Conservation (phyloP, 2,888 invertebrate species). For the Druceiella hillmani region DNA sequence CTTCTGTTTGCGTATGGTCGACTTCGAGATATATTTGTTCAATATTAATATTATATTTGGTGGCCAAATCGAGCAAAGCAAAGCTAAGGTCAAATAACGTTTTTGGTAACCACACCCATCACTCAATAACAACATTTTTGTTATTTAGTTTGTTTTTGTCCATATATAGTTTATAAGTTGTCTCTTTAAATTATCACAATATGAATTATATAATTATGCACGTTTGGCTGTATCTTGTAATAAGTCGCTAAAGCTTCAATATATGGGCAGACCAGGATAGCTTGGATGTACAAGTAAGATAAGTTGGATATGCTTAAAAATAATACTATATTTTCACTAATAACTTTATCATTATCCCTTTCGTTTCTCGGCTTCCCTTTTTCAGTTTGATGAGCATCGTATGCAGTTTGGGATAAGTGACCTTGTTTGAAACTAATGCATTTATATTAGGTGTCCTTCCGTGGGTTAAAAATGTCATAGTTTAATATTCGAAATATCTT, state of each 20-base stretch:
- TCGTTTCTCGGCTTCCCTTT: too few species aligned
- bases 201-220: slow-evolving; percentile 13
- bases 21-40: slow-evolving; percentile 16
- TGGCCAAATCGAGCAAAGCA: slow-evolving; percentile 13
- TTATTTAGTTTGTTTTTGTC: slow-evolving; percentile 12
- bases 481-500: too few species aligned
- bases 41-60: slow-evolving; percentile 12
- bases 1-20: slow-evolving; percentile 15
- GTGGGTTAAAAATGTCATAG: too few species aligned
- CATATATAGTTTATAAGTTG: slow-evolving; percentile 14
- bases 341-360: slow-evolving; percentile 1
- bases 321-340: not conserved
- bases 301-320: not conserved
- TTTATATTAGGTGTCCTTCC: too few species aligned
- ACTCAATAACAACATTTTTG: slow-evolving; percentile 12
- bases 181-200: slow-evolving; percentile 14
- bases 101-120: slow-evolving; percentile 14
- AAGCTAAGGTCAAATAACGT: slow-evolving; percentile 11
- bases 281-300: too few species aligned
- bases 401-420: too few species aligned
- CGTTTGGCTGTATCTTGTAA: slow-evolving; percentile 15
- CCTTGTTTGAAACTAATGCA: too few species aligned
- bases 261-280: slow-evolving; percentile 2
- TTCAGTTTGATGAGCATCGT: too few species aligned
- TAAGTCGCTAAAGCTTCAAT: slow-evolving; percentile 13